Base-by-base conservation (phyloP, 2,113 vertebrate species). In the Lanius ludovicianus region DNA sequence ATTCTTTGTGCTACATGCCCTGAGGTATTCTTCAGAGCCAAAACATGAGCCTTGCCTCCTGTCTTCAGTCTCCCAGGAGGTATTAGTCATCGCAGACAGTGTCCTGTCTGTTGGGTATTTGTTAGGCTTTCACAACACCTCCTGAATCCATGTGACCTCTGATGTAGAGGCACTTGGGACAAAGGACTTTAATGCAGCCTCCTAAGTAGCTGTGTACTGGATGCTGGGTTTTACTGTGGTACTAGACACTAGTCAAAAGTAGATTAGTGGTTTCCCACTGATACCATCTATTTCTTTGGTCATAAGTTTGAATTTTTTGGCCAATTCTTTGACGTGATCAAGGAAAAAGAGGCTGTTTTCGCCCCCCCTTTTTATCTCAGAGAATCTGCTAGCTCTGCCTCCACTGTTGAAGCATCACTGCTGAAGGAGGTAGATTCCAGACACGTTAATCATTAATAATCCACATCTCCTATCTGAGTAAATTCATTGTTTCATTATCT, bases 31-130 rank as follows among this genome's bases (percentile, higher is more conserved):
- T 84, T 90, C 67, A 85, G 28, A 88, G 22, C 25, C 33, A 44
- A 56, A 93, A 74, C 0, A 1, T 21, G 19, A 88, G n/a, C 20
- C 33, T 77, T 83, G n/a, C 10, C 15, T 84, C 31, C 22, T 55
- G 14, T 62, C 30, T n/a, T 70, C 63, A 24, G 16, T 62, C 11
- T 74, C 74, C 15, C 5, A 5, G 63, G n/a, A 68, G 23, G 20
- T 44, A 33, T 78, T 59, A 24, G 25, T 63, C 70, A 31, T 42
- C 17, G 63, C 39, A 70, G 35, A 46, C 13, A 47, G n/a, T 20
- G n/a, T 23, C 0, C 0, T 18, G 9, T 59, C 52, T 71, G 24
- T 50, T 3, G 6, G 21, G 18, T 55, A 63, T 84, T 80, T 69
- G n/a, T 33, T 35, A 87, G 13, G 24, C 59, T 89, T 84, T 75